Conservation (phyloP, 2,113 vertebrate species). For the Tautogolabrus adspersus region DNA sequence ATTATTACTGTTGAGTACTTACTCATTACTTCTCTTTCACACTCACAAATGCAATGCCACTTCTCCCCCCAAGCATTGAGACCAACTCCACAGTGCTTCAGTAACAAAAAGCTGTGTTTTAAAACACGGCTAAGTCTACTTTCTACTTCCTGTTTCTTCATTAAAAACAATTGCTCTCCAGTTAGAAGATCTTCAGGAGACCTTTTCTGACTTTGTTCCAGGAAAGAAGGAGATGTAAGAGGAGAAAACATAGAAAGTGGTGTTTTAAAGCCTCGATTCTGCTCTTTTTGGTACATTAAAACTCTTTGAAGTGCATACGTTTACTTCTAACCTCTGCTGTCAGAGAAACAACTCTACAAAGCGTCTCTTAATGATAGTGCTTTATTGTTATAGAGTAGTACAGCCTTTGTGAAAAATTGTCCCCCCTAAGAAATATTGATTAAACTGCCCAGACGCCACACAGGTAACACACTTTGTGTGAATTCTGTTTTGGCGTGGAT, state of each 20-base stretch:
- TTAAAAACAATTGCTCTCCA: conserved; percentile 24
- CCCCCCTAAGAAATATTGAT: conserved; percentile 67
- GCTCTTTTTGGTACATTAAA: conserved; percentile 2
- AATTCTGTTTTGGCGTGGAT: conserved; percentile 60
- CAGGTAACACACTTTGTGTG: conserved; percentile 29
- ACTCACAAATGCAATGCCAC: conserved; percentile 60
- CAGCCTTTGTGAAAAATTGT: conserved; percentile 59
- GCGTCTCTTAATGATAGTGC: conserved; percentile 51
- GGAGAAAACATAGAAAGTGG: background rate
- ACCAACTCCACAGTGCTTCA: conserved; percentile 26
- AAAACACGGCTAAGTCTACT: conserved; percentile 25
- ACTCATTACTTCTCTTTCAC: conserved; percentile 68
- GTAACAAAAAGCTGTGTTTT: conserved; percentile 52
- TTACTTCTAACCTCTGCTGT: conserved; percentile 35
- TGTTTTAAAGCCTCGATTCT: background rate
- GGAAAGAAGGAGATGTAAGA: conserved; percentile 1
- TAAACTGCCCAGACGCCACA: conserved; percentile 32
- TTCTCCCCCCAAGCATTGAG: conserved; percentile 55
- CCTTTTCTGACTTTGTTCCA: conserved; percentile 15
- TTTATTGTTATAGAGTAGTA: conserved; percentile 64
- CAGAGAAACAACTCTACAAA: conserved; percentile 43
- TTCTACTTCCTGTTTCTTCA: conserved; percentile 15
- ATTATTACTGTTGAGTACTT: conserved; percentile 79
- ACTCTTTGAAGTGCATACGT: conserved; percentile 30
- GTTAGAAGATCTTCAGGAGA: conserved; percentile 36